These are phyloP conservation scores for Ophioninae sp. DNA, from an alignment of 2,888 invertebrate species.

Conservation along the genomic window DNA sequence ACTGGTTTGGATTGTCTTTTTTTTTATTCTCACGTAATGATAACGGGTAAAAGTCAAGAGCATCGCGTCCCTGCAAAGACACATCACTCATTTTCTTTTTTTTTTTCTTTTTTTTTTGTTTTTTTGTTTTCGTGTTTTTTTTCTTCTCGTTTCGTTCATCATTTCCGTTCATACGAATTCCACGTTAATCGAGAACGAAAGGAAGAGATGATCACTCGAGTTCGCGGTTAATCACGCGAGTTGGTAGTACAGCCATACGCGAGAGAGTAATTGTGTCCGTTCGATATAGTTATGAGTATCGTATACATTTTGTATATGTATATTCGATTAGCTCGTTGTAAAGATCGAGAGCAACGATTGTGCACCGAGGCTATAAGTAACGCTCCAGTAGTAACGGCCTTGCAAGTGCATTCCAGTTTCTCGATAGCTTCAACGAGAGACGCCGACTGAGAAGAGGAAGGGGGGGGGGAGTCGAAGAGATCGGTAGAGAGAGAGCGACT, in stretches of 20 bases:
- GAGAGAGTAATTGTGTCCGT: slow-evolving; percentile 35
- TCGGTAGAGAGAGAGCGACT: neutral
- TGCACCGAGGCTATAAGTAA: slow-evolving; percentile 53
- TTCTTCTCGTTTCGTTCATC: slow-evolving; percentile 52
- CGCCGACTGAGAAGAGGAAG: slow-evolving; percentile 13
- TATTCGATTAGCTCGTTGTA: slow-evolving; percentile 59
- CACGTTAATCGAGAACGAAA: neutral
- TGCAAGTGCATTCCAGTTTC: slow-evolving; percentile 63
- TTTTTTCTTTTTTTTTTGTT: slow-evolving; percentile 22
- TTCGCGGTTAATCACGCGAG: slow-evolving; percentile 55
- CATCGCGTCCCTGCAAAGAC: neutral
- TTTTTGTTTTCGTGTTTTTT: too few relatives aligned
- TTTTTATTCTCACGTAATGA: slow-evolving; percentile 29
- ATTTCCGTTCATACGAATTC: slow-evolving; percentile 42
- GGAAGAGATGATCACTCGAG: slow-evolving; percentile 47
- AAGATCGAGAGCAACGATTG: slow-evolving; percentile 62
- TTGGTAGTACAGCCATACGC: slow-evolving; percentile 5
- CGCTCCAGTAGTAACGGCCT: slow-evolving; percentile 63
- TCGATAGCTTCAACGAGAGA: slow-evolving; percentile 51
- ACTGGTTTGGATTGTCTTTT: slow-evolving; percentile 31
- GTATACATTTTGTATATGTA: slow-evolving; percentile 20
- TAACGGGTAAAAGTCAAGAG: slow-evolving; percentile 4
- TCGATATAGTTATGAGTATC: slow-evolving; percentile 24
- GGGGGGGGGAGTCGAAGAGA: neutral
- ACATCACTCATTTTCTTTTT: neutral